These are phyloP conservation scores for Ferrisia virgata DNA, from an alignment of 2,888 invertebrate genomes.

Conservation along the genomic window DNA sequence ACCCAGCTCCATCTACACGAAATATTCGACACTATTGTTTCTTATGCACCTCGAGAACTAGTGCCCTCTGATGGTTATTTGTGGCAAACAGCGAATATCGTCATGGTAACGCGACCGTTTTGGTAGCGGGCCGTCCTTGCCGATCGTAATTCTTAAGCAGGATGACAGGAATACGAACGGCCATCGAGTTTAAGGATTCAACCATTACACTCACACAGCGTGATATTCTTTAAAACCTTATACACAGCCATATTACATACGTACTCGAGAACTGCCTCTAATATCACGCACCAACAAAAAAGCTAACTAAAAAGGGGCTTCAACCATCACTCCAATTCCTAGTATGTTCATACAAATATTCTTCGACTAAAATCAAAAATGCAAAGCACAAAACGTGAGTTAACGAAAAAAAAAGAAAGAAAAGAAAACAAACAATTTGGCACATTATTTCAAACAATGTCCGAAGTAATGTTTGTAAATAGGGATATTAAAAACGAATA, in stretches of 20 bases:
- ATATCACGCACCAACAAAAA: too few relatives aligned
- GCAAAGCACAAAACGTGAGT: neutral
- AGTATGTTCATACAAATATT: too few relatives aligned
- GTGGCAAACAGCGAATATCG: neutral
- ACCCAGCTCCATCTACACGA: constrained; percentile 35
- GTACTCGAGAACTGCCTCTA: too few relatives aligned
- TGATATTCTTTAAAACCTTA: neutral
- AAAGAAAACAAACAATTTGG: constrained; percentile 20
- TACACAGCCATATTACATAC: too few relatives aligned
- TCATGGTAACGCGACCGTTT: neutral
- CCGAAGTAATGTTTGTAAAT: neutral
- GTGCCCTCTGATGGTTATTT: constrained; percentile 35
- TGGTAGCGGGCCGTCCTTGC: constrained; percentile 24
- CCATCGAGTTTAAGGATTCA: constrained; percentile 26
- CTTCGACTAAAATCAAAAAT: too few relatives aligned
- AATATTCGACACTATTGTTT: neutral
- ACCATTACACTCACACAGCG: neutral
- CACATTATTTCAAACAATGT: constrained; percentile 25
- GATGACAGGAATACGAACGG: constrained; percentile 33
- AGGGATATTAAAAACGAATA: neutral
- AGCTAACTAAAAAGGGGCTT: too few relatives aligned
- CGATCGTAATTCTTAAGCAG: constrained; percentile 10
- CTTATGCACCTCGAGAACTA: neutral
- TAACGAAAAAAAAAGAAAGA: neutral
- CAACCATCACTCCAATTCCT: too few relatives aligned